Evolutionary conservation across 2,888 invertebrate genomes (phyloP), one percentile per base, ranked within the genome.

Genomic region (Hypolimnas misippus): DNA sequence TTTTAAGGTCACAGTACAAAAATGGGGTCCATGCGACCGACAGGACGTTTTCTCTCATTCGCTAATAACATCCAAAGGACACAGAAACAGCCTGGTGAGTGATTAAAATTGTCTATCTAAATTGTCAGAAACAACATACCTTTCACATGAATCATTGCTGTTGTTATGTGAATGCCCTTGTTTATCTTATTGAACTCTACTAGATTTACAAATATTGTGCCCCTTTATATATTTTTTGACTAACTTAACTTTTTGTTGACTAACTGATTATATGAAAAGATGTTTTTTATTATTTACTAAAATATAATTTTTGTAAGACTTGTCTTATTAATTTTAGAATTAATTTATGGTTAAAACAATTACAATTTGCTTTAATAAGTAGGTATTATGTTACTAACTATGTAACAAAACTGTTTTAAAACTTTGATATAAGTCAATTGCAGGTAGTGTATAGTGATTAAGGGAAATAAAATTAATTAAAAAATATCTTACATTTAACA

Each of bases 11-110:
- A 62, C 54, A 44, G 66, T 68, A 49, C 53, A 73, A 87, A 82
- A 73, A 94, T 94, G 94, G 94, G 94, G 77, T 94, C 94, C 73
- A 92, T 94, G 89, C 93, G 94, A 77, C 94, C 94, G 75, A 92
- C 93, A 68, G 93, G 93, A 79, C 86, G 94, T 76, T 94, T 94
- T 77, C 86, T 94, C 72, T 93, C 93, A 50, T 94, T 94, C 76
- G 85, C 93, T 10, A 93, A 92, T 74, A 94, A 94, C 78, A 93
- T 94, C 73, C 94, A 93, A 74, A 89, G 94, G 73, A 78, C 89
- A 67, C 91, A 88, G 72, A 94, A 93, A 77, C 93, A 68, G 62
- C 42, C 66, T 57, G 69, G 69, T 69, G 38, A 56, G 56, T 44
- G 14, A 17, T 21, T 38, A 38, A 16, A 38, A 4, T 58, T 17